These are phyloP conservation scores for Bhutanitis thaidina DNA, from an alignment of 2,888 invertebrate genomes.

Conservation along the genomic window DNA sequence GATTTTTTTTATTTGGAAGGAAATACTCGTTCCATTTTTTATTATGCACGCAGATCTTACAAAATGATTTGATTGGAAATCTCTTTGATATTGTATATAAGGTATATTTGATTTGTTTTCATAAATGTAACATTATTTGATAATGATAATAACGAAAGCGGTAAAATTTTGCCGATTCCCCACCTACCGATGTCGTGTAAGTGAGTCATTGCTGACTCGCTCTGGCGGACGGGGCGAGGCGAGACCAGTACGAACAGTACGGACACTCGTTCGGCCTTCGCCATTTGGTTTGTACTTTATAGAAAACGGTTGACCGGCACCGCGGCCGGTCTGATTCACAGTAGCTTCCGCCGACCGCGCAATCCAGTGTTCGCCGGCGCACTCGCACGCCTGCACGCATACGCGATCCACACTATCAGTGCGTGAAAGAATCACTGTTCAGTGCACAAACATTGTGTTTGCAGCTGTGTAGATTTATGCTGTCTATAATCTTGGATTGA, in stretches of 20 bases:
- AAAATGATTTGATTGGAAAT: too few species aligned
- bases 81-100: too few species aligned
- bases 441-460: conserved; percentile 39
- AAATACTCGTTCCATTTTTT: too few species aligned
- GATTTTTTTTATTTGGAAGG: too few species aligned
- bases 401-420: conserved; percentile 50
- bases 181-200: conserved; percentile 35
- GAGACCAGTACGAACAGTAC: conserved; percentile 20
- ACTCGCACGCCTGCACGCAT: conserved; percentile 63
- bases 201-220: conserved; percentile 40
- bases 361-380: conserved; percentile 49
- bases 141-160: conserved; percentile 17
- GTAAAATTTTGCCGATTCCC: conserved; percentile 26
- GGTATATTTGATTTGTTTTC: too few species aligned
- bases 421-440: conserved; percentile 55
- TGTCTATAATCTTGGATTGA: neutral
- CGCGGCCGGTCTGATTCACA: conserved; percentile 56
- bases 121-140: too few species aligned
- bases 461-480: conserved; percentile 19
- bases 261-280: conserved; percentile 31
- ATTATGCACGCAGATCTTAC: too few species aligned
- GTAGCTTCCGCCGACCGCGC: conserved; percentile 46
- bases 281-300: conserved; percentile 36
- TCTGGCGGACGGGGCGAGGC: conserved; percentile 29
- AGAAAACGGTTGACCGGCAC: conserved; percentile 52